Base-by-base conservation (phyloP, 2,888 invertebrate species). In the Drosophila paramelanica region DNA sequence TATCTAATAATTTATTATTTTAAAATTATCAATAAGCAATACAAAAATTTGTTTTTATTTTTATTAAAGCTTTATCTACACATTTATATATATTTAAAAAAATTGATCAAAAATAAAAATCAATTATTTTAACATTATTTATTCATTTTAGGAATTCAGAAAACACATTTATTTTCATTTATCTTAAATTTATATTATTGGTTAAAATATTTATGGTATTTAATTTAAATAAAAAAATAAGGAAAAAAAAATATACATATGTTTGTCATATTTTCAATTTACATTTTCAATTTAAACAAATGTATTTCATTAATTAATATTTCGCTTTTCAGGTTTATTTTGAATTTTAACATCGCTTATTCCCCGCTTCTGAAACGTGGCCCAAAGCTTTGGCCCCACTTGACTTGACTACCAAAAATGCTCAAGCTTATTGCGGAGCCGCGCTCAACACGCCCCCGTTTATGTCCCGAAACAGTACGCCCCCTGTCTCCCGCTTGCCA, bases 391-490 rank as follows among this genome's bases (percentile, higher is more conserved):
- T 64, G 66, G 73, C 84, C 77, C 77, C 83, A 88, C 82, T 82
- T 88, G 88, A 75, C 62, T 67, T 64, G 84, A 69, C 82, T 82
- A 86, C 89, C 89, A 82, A 86, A 73, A 67, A 56, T 36, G 70
- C 53, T 52, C 58, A 75, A 88, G 86, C 87, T 85, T 79, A 81
- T 88, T 88, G 88, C 81, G 72, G 67, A 65, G 85, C 82, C 67
- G 76, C 79, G 70, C 70, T 68, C 88, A 87, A 70, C 87, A 83
- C 89, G 88, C 83, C 89, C 84, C 88, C 88, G 75, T 89, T 83
- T 82, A 82, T 82, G 82, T 88, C 82, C 87, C 83, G 67, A 73
- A 73, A 65, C 61, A 58, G 67, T 52, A 64, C 62, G 72, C 60
- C 60, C 73, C 71, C 61, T 64, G 73, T 57, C 62, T 50, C 10